These are phyloP conservation scores for Chaitophorus viminalis DNA, from an alignment of 2,888 invertebrate genomes.

Conservation along the genomic window DNA sequence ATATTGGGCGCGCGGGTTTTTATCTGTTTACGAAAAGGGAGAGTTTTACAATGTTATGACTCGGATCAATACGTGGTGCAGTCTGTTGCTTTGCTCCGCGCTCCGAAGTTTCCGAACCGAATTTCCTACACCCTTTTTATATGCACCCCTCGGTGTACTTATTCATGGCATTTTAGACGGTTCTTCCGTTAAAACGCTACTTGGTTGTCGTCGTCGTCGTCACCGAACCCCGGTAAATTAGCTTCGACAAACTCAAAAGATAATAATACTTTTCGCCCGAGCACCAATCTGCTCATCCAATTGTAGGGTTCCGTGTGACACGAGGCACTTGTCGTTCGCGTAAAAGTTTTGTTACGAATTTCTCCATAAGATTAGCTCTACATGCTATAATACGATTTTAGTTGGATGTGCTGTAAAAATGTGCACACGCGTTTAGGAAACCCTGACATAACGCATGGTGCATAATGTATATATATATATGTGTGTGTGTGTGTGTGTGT, in stretches of 20 bases:
- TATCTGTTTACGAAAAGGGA: conserved; percentile 41
- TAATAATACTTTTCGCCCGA: neutral
- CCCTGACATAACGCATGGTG: neutral
- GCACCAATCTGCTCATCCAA: too few relatives aligned
- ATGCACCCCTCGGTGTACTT: conserved; percentile 14
- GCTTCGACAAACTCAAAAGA: neutral
- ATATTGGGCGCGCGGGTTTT: conserved; percentile 11
- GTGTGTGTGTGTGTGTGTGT: too few relatives aligned
- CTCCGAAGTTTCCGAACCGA: conserved; percentile 43
- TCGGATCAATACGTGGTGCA: conserved; percentile 52
- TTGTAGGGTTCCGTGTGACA: too few relatives aligned
- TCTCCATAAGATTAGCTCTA: too few relatives aligned
- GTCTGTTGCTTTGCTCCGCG: conserved; percentile 45
- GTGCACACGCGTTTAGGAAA: neutral
- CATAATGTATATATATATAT: too few relatives aligned
- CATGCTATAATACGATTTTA: neutral
- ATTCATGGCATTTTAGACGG: conserved; percentile 5
- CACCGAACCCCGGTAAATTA: neutral
- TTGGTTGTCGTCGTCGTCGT: neutral
- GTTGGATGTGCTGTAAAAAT: neutral
- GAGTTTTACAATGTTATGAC: conserved; percentile 54
- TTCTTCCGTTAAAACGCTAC: conserved; percentile 21
- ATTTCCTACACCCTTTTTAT: conserved; percentile 18
- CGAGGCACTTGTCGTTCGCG: neutral
- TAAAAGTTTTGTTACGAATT: too few relatives aligned